Conservation (phyloP, 1,140 invertebrate genomes). For the Zaprionus davidi region DNA sequence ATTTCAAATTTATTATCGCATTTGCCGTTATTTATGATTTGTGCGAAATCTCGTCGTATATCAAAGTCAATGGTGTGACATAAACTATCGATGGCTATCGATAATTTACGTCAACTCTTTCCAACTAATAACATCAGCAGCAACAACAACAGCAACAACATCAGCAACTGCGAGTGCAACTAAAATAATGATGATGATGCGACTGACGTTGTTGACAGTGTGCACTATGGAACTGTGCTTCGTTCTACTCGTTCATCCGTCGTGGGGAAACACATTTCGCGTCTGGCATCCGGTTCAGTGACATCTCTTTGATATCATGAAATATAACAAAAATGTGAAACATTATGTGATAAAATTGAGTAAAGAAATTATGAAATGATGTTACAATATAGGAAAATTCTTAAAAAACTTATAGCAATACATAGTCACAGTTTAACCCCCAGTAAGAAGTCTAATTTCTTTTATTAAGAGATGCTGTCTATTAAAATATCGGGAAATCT, state of each 20-base stretch:
- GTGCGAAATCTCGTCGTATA: conserved; percentile 70
- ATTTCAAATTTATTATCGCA: conserved; percentile 77
- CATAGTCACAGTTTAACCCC: too few relatives aligned
- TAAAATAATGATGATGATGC: conserved; percentile 49
- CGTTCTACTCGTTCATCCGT: background rate
- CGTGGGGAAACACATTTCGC: conserved; percentile 25
- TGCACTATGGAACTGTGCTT: conserved; percentile 18
- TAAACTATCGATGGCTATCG: conserved; percentile 66
- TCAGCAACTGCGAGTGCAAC: conserved; percentile 13
- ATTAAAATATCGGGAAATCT: too few relatives aligned
- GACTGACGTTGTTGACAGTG: conserved; percentile 41
- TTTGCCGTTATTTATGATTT: conserved; percentile 79
- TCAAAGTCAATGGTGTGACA: conserved; percentile 73
- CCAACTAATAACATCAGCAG: conserved; percentile 27
- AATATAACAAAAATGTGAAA: background rate
- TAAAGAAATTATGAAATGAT: too few relatives aligned
- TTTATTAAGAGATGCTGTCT: too few relatives aligned
- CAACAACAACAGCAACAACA: conserved; percentile 19
- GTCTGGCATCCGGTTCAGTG: conserved; percentile 38
- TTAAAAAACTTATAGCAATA: too few relatives aligned
- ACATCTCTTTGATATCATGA: background rate
- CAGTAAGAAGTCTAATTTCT: too few relatives aligned
- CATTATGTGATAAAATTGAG: background rate
- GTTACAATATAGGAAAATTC: too few relatives aligned
- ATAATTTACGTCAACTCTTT: conserved; percentile 67